These are phyloP conservation scores for Drosophila paracracens DNA, from an alignment of 2,888 invertebrate genomes.

Conservation along the genomic window DNA sequence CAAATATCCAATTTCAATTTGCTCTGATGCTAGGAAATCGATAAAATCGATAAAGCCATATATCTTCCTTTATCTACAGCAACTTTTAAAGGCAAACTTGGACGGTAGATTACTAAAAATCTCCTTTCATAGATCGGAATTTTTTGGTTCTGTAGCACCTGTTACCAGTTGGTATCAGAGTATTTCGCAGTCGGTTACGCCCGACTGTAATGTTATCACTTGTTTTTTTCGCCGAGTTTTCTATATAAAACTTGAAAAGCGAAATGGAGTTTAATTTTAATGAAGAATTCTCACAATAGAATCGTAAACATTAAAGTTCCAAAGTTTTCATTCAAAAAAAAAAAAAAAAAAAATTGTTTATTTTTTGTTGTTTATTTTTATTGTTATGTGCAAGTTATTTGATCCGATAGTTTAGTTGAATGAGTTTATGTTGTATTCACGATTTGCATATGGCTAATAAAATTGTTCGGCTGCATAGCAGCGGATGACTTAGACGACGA, in stretches of 20 bases:
- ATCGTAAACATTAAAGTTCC: conserved; percentile 2
- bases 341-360: not conserved
- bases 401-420: not conserved
- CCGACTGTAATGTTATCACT: not conserved
- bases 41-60: not conserved
- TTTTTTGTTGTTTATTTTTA: not conserved
- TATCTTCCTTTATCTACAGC: not conserved
- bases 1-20: not conserved
- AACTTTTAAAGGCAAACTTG: not conserved
- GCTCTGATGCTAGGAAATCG: not conserved
- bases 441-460: conserved; percentile 31
- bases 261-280: conserved; percentile 6
- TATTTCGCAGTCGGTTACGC: not conserved
- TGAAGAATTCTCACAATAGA: not conserved
- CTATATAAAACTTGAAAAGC: not conserved
- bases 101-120: not conserved
- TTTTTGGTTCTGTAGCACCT: not conserved
- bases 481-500: conserved; percentile 1
- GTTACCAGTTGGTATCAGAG: not conserved
- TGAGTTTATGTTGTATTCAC: conserved; percentile 10
- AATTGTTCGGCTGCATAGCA: not conserved
- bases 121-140: not conserved
- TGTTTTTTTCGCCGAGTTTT: conserved; percentile 1
- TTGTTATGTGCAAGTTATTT: conserved; percentile 14
- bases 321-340: conserved; percentile 3